Percentiles rank a stretch among this genome's conserved stretches.
These are phyloP conservation scores for Tanytarsus gracilentus DNA, from an alignment of 2,888 invertebrate species.

Conservation along the genomic window DNA sequence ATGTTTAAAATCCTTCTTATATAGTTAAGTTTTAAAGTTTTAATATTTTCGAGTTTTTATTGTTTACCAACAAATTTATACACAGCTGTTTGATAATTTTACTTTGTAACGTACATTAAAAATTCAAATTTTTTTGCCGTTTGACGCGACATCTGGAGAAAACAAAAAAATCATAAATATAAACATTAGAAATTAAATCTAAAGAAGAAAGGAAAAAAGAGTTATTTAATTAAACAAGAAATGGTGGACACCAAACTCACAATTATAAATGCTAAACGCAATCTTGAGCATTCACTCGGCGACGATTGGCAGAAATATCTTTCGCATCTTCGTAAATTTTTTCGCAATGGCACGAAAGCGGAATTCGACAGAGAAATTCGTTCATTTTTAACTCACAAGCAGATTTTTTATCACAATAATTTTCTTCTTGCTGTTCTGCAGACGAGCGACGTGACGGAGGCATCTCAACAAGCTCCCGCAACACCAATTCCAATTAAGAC, in stretches of 20 bases:
- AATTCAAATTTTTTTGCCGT: too few species aligned
- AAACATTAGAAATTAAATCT: background rate
- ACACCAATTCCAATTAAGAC: background rate
- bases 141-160: too few species aligned
- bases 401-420: conserved; percentile 75
- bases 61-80: too few species aligned
- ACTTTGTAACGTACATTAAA: too few species aligned
- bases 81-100: too few species aligned
- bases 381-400: conserved; percentile 59
- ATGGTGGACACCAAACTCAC: conserved; percentile 7
- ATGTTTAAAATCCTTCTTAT: too few species aligned
- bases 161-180: too few species aligned
- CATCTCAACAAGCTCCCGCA: conserved; percentile 33
- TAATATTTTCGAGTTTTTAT: too few species aligned
- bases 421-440: conserved; percentile 71
- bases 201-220: background rate
- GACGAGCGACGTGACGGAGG: conserved; percentile 52
- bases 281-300: conserved; percentile 44
- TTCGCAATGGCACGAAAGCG: conserved; percentile 65
- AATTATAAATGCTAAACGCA: conserved; percentile 17
- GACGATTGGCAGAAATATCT: conserved; percentile 64
- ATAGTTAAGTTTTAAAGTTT: too few species aligned
- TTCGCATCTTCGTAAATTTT: conserved; percentile 66
- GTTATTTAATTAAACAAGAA: background rate
- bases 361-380: conserved; percentile 75